phyloP scores from a whole-genome alignment of 2,888 invertebrate genomes.

The Carterocephalus palaemon region DNA sequence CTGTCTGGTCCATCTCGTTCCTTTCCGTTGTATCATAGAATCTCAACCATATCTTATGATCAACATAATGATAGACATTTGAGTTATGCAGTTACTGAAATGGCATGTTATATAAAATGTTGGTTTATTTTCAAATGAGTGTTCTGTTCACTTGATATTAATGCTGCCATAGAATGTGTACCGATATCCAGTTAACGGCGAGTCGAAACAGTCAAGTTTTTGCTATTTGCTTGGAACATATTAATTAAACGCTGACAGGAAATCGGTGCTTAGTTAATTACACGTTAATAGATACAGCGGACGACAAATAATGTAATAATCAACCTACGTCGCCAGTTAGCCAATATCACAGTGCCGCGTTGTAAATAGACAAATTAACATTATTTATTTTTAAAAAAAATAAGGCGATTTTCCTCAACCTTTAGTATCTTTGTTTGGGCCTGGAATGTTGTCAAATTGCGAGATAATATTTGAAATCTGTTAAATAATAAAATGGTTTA shows the following conservation, averaged over 20 bases:
- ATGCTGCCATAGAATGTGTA: conserved; percentile 4
- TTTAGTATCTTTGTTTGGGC: conserved; percentile 36
- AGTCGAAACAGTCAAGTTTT: not conserved
- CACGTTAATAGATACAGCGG: conserved; percentile 9
- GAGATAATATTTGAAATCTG: conserved; percentile 5
- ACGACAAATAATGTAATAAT: conserved; percentile 5
- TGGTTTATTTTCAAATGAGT: conserved; percentile 14
- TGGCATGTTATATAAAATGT: not conserved
- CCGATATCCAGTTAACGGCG: too few species aligned
- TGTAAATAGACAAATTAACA: conserved; percentile 38
- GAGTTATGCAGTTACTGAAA: not conserved
- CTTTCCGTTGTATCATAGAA: conserved; percentile 50
- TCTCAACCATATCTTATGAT: conserved; percentile 40
- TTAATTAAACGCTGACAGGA: not conserved
- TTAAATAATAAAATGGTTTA: conserved; percentile 14
- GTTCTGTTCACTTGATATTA: not conserved
- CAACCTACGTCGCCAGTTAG: conserved; percentile 10
- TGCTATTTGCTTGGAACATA: not conserved
- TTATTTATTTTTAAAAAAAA: conserved; percentile 33
- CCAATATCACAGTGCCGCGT: conserved; percentile 19
- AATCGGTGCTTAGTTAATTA: not conserved
- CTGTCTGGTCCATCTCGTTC: conserved; percentile 67
- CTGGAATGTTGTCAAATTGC: conserved; percentile 9
- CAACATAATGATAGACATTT: conserved; percentile 5
- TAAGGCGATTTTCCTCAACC: conserved; percentile 31